A percentile compares a stretch with the other conserved stretches of the same genome.
phyloP scores from a whole-genome alignment of 2,113 vertebrate genomes.

The Dunckerocampus dactyliophorus region DNA sequence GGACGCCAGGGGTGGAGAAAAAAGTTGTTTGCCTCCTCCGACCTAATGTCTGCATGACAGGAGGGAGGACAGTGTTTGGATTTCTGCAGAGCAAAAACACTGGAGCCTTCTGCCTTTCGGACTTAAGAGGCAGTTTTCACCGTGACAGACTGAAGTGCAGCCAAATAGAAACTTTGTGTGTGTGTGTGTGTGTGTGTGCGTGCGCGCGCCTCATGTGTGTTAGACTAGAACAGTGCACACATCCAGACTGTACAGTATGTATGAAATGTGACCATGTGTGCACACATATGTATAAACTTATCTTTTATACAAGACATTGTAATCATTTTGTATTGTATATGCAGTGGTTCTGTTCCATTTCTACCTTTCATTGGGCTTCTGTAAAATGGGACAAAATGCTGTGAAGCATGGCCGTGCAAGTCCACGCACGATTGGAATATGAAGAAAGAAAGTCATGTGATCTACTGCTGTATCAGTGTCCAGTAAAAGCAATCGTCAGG shows the following conservation, averaged over 20 bases:
- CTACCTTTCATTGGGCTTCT: conserved; percentile 39
- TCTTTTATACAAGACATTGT: conserved; percentile 75
- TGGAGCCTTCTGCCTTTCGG: conserved; percentile 21
- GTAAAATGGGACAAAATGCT: conserved; percentile 24
- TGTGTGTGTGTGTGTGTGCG: conserved; percentile 28
- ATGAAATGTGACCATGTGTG: conserved; percentile 71
- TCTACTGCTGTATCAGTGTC: conserved; percentile 59
- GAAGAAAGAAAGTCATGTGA: conserved; percentile 35
- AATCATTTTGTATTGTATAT: conserved; percentile 70
- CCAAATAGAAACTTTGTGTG: conserved; percentile 61
- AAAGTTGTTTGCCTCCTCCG: conserved; percentile 69
- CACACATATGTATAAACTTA: conserved; percentile 73
- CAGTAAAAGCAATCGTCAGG: conserved; percentile 48
- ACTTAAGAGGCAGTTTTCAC: conserved; percentile 32
- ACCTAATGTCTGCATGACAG: conserved; percentile 62
- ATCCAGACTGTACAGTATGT: conserved; percentile 71
- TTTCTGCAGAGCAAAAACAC: conserved; percentile 19
- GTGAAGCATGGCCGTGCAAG: conserved; percentile 16
- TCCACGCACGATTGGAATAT: conserved; percentile 35
- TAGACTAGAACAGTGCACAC: conserved; percentile 68
- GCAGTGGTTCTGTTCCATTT: conserved; percentile 63
- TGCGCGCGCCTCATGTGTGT: conserved; percentile 43
- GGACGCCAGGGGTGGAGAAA: conserved; percentile 56
- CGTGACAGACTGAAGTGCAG: conserved; percentile 55
- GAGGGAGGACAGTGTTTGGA: conserved; percentile 56